Evolutionary conservation across 2,888 invertebrate species (phyloP).

Genomic region (Papilio gigon): DNA sequence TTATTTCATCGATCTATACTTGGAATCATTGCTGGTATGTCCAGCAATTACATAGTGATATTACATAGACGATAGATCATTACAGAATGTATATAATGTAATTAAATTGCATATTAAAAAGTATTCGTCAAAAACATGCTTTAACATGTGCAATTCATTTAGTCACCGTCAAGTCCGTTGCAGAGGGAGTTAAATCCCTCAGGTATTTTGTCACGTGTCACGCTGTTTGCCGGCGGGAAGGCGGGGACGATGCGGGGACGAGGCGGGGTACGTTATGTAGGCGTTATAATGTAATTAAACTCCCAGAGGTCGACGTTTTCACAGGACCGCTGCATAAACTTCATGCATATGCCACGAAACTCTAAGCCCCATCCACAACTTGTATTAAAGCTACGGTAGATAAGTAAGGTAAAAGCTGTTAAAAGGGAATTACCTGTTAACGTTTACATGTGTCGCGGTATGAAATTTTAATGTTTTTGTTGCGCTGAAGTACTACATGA

Average conservation of each 20-base stretch:
- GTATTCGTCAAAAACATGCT: neutral
- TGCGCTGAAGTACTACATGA: neutral
- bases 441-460: neutral
- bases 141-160: constrained; percentile 16
- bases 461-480: neutral
- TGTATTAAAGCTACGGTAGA: constrained; percentile 34
- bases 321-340: constrained; percentile 48
- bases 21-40: no score
- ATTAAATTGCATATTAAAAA: neutral
- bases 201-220: constrained; percentile 34
- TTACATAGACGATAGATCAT: neutral
- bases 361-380: constrained; percentile 33
- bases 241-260: neutral
- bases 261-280: constrained; percentile 41
- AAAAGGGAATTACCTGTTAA: constrained; percentile 31
- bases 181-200: constrained; percentile 22
- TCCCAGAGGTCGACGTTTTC: constrained; percentile 47
- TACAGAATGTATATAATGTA: neutral
- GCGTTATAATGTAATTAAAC: constrained; percentile 49
- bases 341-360: constrained; percentile 44
- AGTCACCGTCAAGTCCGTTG: constrained; percentile 12
- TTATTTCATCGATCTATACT: no score
- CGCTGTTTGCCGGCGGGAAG: constrained; percentile 16
- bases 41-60: neutral
- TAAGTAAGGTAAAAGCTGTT: constrained; percentile 37